Evolutionary conservation across 2,113 vertebrate genomes (phyloP).

Genomic region (Circaetus gallicus): DNA sequence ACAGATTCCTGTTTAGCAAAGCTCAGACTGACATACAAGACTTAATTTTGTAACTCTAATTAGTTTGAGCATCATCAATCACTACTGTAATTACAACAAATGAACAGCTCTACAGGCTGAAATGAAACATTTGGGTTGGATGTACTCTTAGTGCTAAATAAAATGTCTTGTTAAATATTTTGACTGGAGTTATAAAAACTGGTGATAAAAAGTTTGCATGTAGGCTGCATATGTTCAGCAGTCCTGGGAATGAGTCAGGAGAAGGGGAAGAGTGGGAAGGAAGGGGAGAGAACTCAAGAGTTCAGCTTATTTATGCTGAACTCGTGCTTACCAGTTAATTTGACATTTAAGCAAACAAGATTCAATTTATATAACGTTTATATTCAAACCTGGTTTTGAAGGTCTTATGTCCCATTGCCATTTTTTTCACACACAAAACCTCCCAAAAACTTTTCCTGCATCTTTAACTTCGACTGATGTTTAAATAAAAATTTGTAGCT

Average conservation of each 20-base stretch:
- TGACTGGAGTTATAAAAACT: neutral
- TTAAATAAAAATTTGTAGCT: neutral
- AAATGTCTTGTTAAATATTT: constrained; percentile 9
- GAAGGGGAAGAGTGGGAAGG: neutral
- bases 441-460: neutral
- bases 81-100: neutral
- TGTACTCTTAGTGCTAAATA: neutral
- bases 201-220: neutral
- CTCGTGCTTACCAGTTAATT: neutral
- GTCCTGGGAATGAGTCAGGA: neutral
- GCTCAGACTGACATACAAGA: neutral
- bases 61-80: neutral
- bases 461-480: neutral
- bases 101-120: neutral
- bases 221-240: neutral
- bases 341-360: neutral
- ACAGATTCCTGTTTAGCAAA: neutral
- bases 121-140: neutral
- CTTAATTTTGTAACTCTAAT: neutral
- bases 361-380: neutral
- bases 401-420: neutral
- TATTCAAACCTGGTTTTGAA: neutral
- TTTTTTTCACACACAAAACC: neutral
- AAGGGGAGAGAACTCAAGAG: neutral
- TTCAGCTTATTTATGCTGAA: neutral